Percentiles rank a stretch among this genome's conserved stretches.
Conservation (phyloP, 2,888 invertebrate genomes). For the Timema podura region DNA sequence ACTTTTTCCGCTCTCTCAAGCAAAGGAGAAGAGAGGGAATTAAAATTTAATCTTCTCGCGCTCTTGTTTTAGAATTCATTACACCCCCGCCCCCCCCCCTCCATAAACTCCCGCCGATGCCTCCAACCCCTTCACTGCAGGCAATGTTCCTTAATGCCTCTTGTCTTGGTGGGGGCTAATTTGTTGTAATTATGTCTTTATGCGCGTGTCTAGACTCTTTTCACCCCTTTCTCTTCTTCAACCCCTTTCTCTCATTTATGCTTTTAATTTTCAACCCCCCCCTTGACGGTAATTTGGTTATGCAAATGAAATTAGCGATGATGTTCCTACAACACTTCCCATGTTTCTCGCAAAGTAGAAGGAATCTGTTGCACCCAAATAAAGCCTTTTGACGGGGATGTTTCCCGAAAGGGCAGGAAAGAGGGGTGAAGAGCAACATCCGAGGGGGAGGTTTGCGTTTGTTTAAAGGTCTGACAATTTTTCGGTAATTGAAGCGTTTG, state of each 20-base stretch:
- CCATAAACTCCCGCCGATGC: neutral
- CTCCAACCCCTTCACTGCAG: neutral
- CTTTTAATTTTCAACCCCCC: conserved; percentile 29
- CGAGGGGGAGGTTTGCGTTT: no score
- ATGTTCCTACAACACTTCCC: no score
- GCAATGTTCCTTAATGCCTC: no score
- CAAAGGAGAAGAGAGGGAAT: conserved; percentile 3
- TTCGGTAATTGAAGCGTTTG: no score
- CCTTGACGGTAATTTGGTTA: conserved; percentile 26
- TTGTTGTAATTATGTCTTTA: no score
- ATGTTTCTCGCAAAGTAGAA: no score
- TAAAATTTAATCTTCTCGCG: conserved; percentile 24
- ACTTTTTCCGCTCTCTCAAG: neutral
- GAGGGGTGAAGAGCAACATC: conserved; percentile 10
- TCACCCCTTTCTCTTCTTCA: conserved; percentile 21
- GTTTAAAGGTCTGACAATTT: no score
- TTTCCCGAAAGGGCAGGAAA: conserved; percentile 10
- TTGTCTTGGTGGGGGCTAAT: no score
- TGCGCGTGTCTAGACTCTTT: conserved; percentile 17
- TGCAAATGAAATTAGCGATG: conserved; percentile 33
- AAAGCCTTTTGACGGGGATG: no score
- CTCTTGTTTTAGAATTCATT: no score
- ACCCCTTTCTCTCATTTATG: conserved; percentile 25
- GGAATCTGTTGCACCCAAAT: no score
- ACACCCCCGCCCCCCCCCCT: no score